Evolutionary conservation across 2,888 invertebrate species (phyloP).

Genomic region (Drosophila paracracens): DNA sequence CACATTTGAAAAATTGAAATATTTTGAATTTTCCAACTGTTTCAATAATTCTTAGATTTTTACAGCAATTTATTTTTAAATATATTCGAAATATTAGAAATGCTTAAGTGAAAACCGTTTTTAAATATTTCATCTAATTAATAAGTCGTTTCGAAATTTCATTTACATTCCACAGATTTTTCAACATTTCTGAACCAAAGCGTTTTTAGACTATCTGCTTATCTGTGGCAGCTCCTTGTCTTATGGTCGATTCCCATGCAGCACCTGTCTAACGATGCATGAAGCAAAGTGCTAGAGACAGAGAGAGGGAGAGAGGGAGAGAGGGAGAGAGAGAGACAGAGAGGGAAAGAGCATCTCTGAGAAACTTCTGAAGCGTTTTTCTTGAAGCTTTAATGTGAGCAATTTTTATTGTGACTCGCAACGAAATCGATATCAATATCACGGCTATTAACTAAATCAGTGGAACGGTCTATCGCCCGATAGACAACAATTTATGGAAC

Average conservation of each 20-base stretch:
- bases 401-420: constrained; percentile 69
- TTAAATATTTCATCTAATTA: constrained; percentile 8
- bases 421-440: constrained; percentile 74
- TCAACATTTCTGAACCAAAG: not conserved
- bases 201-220: constrained; percentile 19
- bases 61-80: not conserved
- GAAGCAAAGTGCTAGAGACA: not conserved
- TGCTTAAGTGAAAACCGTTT: not conserved
- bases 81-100: not conserved
- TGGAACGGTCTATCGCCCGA: constrained; percentile 65
- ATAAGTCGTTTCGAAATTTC: constrained; percentile 8
- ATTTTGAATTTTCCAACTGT: not conserved
- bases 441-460: constrained; percentile 76
- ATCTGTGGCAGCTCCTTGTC: constrained; percentile 45
- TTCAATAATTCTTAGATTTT: not conserved
- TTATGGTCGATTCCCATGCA: constrained; percentile 25
- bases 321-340: no score
- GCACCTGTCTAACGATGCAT: constrained; percentile 38
- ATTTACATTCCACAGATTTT: constrained; percentile 12
- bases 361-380: not conserved
- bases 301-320: not conserved
- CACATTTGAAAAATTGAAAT: not conserved
- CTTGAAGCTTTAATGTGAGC: constrained; percentile 65
- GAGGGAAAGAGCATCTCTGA: not conserved
- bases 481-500: constrained; percentile 74